Base-by-base conservation (phyloP, 1,140 invertebrate genomes). In the Saccostrea cuccullata region DNA sequence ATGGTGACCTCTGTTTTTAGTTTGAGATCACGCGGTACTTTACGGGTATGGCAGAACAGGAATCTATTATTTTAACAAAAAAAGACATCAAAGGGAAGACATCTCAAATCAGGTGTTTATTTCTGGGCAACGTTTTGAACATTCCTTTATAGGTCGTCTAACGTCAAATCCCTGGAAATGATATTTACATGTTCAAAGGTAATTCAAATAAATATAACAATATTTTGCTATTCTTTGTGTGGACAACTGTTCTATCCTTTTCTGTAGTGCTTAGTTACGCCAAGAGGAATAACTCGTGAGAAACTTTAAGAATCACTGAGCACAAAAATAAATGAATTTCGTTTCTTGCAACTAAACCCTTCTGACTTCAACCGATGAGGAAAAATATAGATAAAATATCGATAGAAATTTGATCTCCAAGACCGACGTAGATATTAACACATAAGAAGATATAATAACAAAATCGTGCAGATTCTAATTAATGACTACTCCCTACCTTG, bases 401-500 rank as follows among this genome's bases (percentile, higher is more conserved):
- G 9, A 47, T 47, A 47, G 47, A 47, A 47, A 47, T 47, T 47
- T 6, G 47, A 47, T 9, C 6, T 47, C 9, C 5, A 47, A 47
- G 9, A 47, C 5, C 1, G 47, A 47, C 9, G 47, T 47, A 47
- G 2, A 47, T 1, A 0, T 36, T 47, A 47, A 47, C 47, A 47
- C 6, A 47, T 47, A 5, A 47, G 47, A 9, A 47, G 47, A 47
- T 47, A 9, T 47, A 47, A 8, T 47, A 8, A 47, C 47, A 47
- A 47, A 47, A 47, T 47, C 47, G 47, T 47, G 47, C 47, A 47
- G 5, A 47, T 17, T 20, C 2, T 9, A 73, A 17, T 30, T 73
- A 73, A 73, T 73, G 15, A 73, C 70, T 73, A 73, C 70, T 73
- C 70, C 70, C 70, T 73, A 73, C 70, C 70, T 73, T 11, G 70